Evolutionary conservation across 1,140 invertebrate genomes (phyloP).

Genomic region (Drosophila sturtevanti): DNA sequence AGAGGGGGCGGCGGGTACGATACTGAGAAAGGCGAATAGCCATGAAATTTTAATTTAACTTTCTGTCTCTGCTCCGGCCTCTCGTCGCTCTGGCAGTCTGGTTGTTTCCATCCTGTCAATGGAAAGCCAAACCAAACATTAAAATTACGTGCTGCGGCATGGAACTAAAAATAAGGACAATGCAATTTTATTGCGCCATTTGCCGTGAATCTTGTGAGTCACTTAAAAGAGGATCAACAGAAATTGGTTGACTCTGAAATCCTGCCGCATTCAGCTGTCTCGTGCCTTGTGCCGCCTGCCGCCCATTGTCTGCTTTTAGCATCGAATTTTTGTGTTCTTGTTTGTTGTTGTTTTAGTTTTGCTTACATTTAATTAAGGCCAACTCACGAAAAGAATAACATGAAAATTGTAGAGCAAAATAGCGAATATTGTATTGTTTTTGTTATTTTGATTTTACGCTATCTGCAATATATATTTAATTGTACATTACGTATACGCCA

Average conservation of each 20-base stretch:
- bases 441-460: not conserved
- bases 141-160: conserved; percentile 54
- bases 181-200: conserved; percentile 77
- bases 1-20: conserved; percentile 24
- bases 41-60: conserved; percentile 77
- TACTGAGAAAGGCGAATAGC: conserved; percentile 31
- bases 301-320: conserved; percentile 54
- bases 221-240: conserved; percentile 47
- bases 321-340: conserved; percentile 6
- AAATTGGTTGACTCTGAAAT: not conserved
- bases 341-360: conserved; percentile 53
- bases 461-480: conserved; percentile 57
- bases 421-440: not conserved
- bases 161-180: conserved; percentile 66
- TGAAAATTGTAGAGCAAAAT: conserved; percentile 14
- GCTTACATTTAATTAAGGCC: conserved; percentile 73
- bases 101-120: conserved; percentile 15
- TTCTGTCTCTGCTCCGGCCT: conserved; percentile 24
- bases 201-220: conserved; percentile 42
- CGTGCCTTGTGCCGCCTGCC: too few species aligned
- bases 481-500: conserved; percentile 74
- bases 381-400: conserved; percentile 55
- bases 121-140: conserved; percentile 57
- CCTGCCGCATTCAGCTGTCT: too few species aligned
- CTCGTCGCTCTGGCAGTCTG: not conserved